Evolutionary conservation across 2,113 vertebrate genomes (phyloP).

Genomic region (Paracanthobrama guichenoti): DNA sequence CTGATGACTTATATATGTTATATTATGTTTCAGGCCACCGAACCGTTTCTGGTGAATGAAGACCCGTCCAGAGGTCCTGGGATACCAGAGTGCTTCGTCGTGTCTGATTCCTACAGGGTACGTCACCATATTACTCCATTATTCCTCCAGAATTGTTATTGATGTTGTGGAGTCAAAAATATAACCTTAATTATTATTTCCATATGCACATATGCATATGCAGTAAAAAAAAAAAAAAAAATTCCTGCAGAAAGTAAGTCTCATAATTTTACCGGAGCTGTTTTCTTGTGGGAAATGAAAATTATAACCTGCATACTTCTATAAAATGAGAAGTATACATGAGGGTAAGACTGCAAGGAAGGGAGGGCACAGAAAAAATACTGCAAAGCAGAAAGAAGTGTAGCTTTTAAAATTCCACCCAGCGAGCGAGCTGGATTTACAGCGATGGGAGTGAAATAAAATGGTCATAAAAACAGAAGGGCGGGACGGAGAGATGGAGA

Average conservation of each 20-base stretch:
- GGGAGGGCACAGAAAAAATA: slow-evolving; percentile 34
- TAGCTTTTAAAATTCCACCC: slow-evolving; percentile 55
- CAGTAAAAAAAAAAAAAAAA: too few species aligned
- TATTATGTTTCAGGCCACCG: slow-evolving; percentile 76
- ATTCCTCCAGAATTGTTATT: slow-evolving; percentile 54
- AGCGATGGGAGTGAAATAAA: slow-evolving; percentile 61
- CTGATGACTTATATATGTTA: slow-evolving; percentile 58
- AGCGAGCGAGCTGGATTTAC: slow-evolving; percentile 60
- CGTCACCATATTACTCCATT: slow-evolving; percentile 59
- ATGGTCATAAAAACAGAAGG: slow-evolving; percentile 62
- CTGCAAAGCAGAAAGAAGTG: slow-evolving; percentile 34
- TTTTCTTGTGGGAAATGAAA: slow-evolving; percentile 67
- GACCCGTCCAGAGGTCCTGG: slow-evolving; percentile 80
- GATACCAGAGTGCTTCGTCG: slow-evolving; percentile 83
- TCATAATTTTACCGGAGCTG: slow-evolving; percentile 65
- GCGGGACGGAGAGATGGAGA: slow-evolving; percentile 36
- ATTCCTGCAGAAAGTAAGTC: slow-evolving; percentile 37
- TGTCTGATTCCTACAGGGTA: slow-evolving; percentile 84
- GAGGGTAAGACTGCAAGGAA: slow-evolving; percentile 21
- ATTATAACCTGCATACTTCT: slow-evolving; percentile 62
- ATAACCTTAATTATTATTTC: slow-evolving; percentile 75
- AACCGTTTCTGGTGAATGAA: slow-evolving; percentile 81
- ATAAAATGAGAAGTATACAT: slow-evolving; percentile 57
- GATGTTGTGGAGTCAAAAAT: slow-evolving; percentile 54
- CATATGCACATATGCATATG: slow-evolving; percentile 67